Base-by-base conservation (phyloP, 1,140 invertebrate genomes). In the Ridgeia piscesae region DNA sequence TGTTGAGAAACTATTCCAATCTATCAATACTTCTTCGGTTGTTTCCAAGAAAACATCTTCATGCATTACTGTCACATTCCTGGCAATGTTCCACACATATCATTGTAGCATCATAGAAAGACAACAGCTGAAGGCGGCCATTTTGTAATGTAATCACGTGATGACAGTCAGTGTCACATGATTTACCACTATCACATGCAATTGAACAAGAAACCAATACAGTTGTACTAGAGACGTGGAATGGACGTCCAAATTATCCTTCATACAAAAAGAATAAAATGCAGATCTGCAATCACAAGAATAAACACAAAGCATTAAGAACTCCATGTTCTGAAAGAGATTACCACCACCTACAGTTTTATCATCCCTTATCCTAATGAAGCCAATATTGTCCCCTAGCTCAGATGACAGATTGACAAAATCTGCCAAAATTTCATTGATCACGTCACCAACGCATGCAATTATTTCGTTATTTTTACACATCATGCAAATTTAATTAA, bases 401-500 rank as follows among this genome's bases (percentile, higher is more conserved):
- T 31, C 8, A 77, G n/a, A 31, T 21, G 58, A 6, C 4, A 6
- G 58, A 77, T 27, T 21, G 58, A 77, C 58, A 77, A 77, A 77
- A 77, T 77, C 58, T 77, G 58, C 27, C 58, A 77, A 77, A 77
- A 77, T 77, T 27, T 6, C 27, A 77, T 77, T 77, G 14, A 31
- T 77, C 58, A 77, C 58, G 27, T 77, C 58, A 77, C 58, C 58
- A 77, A 77, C 17, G 17, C 58, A 77, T 21, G 0, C 58, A 77
- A 77, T 77, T 77, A 77, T 77, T 77, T 77, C 27, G 17, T 77
- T 77, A 77, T 31, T 77, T 77, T 77, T 77, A 31, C 58, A 21
- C 58, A 77, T 77, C 58, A 77, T 77, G 58, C 58, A 77, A 77
- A 77, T 77, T 77, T 77, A 77, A 77, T 77, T 77, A 77, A 77